Percentiles rank a stretch among this genome's conserved stretches.
Conservation (phyloP, 92 coral and sea anemone genomes). For the Siderastrea radians region DNA sequence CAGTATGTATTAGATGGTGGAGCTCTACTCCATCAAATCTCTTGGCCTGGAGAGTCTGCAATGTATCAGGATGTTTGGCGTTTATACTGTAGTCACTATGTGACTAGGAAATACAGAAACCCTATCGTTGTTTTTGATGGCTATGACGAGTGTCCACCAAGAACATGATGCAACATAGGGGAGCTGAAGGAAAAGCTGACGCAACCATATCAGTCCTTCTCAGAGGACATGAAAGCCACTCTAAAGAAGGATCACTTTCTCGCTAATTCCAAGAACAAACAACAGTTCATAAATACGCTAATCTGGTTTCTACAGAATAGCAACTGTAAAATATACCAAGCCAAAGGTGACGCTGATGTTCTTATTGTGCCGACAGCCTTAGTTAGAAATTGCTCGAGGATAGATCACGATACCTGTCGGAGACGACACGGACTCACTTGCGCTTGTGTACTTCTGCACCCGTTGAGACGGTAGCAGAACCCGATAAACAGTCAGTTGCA, state of each 20-base stretch:
- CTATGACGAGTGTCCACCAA: constrained; percentile 34
- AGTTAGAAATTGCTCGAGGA: too few species aligned
- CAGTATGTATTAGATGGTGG: constrained; percentile 53
- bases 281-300: background rate
- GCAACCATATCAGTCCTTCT: constrained; percentile 3
- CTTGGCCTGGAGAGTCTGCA: background rate
- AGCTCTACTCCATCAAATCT: constrained; percentile 34
- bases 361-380: background rate
- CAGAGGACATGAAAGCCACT: constrained; percentile 27
- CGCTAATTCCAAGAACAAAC: background rate
- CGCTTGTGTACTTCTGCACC: constrained; percentile 21
- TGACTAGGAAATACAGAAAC: constrained; percentile 18
- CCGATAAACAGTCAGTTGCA: too few species aligned
- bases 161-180: constrained; percentile 29
- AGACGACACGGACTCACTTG: too few species aligned
- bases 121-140: constrained; percentile 34
- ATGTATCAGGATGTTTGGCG: background rate
- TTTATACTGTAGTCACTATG: constrained; percentile 11
- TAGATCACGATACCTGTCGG: constrained; percentile 15
- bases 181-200: constrained; percentile 12
- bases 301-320: constrained; percentile 5
- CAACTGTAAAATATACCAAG: background rate
- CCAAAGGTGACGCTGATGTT: too few species aligned
- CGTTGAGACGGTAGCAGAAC: background rate
- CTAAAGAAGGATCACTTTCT: constrained; percentile 36